Evolutionary conservation across 2,888 invertebrate genomes (phyloP).

Genomic region (Eutolmus rufibarbis): DNA sequence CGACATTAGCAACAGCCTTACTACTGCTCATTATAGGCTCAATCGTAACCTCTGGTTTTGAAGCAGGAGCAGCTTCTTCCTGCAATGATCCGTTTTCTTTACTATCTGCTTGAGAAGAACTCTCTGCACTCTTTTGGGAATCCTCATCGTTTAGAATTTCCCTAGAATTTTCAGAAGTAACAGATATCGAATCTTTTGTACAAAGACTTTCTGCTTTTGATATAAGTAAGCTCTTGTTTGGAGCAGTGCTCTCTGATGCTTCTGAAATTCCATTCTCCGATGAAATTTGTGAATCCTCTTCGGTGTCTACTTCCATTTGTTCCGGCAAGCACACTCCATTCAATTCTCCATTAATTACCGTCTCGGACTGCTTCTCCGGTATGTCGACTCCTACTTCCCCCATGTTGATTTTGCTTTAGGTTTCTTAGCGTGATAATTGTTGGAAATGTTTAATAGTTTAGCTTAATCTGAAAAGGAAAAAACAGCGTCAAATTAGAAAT

Average conservation of each 20-base stretch:
- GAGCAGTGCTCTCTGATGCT: conserved; percentile 35
- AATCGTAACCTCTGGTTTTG: neutral
- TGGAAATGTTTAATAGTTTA: neutral
- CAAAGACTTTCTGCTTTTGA: conserved; percentile 27
- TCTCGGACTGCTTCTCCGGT: conserved; percentile 50
- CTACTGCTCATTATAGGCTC: neutral
- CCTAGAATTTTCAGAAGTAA: conserved; percentile 20
- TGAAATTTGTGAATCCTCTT: conserved; percentile 59
- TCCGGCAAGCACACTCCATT: conserved; percentile 51
- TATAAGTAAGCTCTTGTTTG: conserved; percentile 39
- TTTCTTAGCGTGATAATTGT: neutral
- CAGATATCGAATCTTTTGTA: conserved; percentile 6
- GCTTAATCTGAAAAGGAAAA: neutral
- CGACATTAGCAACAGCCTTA: neutral
- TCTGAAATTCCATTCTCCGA: conserved; percentile 53
- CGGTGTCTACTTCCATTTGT: conserved; percentile 50
- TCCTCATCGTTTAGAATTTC: conserved; percentile 52
- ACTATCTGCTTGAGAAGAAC: conserved; percentile 51
- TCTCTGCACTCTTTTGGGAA: conserved; percentile 53
- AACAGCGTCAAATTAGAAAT: neutral
- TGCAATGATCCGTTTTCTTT: conserved; percentile 45
- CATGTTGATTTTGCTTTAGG: conserved; percentile 42
- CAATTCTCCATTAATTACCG: conserved; percentile 54
- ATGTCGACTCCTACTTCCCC: conserved; percentile 52
- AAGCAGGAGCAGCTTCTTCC: neutral